Base-by-base conservation (phyloP, 2,797 vertebrate genomes). In the Clarias fuscus region DNA sequence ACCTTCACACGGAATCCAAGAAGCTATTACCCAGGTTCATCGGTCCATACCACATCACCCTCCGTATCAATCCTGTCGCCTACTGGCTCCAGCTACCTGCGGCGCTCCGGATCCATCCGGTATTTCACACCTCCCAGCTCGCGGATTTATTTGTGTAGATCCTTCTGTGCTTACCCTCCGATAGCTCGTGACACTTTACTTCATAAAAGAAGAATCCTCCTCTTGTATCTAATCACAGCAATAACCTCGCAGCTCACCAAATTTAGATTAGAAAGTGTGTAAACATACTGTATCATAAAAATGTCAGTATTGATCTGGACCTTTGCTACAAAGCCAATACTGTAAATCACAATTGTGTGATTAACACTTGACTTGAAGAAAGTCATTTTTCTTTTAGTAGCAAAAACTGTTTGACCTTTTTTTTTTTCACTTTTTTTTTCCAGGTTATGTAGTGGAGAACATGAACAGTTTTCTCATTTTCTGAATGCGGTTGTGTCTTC, bases 401-500 rank as follows among this genome's bases (percentile, higher is more conserved):
- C 58, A 33, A 59, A 72, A 76, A 40, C 67, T 87, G 61, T 76
- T 82, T 81, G 77, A 67, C 48, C 33, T 61, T 82, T 53, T 56
- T 56, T 53, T 53, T 3, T 61, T 82, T 84, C 37, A 37, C 37
- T 61, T 84, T 83, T 83, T 84, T 80, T 62, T 70, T 56, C 62
- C 56, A 76, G 65, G 27, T 7, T 78, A 73, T 87, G 64, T 56
- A 73, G 37, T 68, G 78, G 72, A 89, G 80, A 67, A 53, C 58
- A 15, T 83, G 43, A 83, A 22, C 81, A 81, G 58, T 20, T 71
- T 84, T 77, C 14, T 82, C 11, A 61, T 85, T 83, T 58, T 77
- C 72, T 30, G 68, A 84, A 73, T 86, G 56, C 87, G 86, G 65
- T 81, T 24, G 67, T 86, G 68, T 67, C 81, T 86, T 58, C 76